Conservation (phyloP, 2,888 invertebrate species). For the Caradrina clavipalpis region DNA sequence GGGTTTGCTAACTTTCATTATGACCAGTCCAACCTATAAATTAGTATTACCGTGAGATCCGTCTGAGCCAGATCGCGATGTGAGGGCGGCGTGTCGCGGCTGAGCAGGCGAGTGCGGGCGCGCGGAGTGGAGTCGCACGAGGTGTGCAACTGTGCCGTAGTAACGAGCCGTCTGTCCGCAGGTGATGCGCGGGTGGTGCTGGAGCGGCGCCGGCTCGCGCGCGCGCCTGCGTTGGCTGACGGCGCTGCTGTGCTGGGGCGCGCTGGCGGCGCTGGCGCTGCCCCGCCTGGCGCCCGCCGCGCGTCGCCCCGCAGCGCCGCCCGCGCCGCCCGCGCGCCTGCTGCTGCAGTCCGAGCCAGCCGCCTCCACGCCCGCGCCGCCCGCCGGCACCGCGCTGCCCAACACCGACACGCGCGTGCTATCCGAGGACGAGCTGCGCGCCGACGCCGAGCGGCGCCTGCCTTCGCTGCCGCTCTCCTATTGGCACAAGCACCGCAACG, state of each 20-base stretch:
- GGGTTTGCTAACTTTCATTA: constrained; percentile 31
- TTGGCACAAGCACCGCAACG: constrained; percentile 96
- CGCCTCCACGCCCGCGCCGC: constrained; percentile 66
- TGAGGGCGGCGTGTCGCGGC: constrained; percentile 20
- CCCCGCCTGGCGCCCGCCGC: constrained; percentile 77
- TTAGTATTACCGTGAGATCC: constrained; percentile 24
- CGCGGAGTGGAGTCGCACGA: not conserved
- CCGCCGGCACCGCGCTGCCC: constrained; percentile 64
- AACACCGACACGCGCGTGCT: constrained; percentile 80
- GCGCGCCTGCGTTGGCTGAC: constrained; percentile 83
- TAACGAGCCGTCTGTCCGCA: constrained; percentile 65
- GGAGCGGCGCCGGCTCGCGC: constrained; percentile 76
- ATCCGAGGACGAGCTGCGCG: constrained; percentile 94
- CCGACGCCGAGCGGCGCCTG: constrained; percentile 94
- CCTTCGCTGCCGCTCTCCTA: constrained; percentile 96
- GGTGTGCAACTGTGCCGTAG: too few species aligned
- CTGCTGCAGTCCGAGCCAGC: constrained; percentile 76
- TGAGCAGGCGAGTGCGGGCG: constrained; percentile 23
- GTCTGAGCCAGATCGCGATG: constrained; percentile 26
- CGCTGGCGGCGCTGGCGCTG: constrained; percentile 80
- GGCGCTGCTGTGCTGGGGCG: constrained; percentile 84
- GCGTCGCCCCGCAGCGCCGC: constrained; percentile 64
- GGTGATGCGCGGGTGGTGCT: constrained; percentile 84
- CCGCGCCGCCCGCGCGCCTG: constrained; percentile 67
- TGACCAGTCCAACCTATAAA: constrained; percentile 33